Evolutionary conservation across 2,113 vertebrate genomes (phyloP).

Genomic region (Syngnathus floridae): DNA sequence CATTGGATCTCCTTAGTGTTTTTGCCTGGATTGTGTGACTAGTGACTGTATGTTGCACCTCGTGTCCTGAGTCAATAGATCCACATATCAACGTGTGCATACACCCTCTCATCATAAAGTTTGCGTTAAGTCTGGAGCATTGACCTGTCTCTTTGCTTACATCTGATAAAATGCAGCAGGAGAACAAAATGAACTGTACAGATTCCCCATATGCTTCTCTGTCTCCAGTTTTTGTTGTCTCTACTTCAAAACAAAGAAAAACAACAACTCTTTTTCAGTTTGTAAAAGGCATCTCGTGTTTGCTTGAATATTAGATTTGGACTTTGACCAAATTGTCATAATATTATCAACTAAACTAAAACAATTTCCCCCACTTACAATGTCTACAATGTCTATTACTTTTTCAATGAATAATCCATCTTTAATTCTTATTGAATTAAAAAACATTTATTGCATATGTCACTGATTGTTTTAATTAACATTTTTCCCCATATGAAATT

Average conservation of each 20-base stretch:
- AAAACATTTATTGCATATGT: not conserved
- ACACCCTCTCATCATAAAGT: slow-evolving; percentile 16
- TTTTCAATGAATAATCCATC: not conserved
- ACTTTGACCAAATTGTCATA: not conserved
- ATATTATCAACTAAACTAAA: not conserved
- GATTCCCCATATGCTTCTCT: slow-evolving; percentile 10
- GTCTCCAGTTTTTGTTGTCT: slow-evolving; percentile 4
- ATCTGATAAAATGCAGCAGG: slow-evolving; percentile 5
- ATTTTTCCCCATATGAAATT: too few relatives aligned
- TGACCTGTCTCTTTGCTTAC: slow-evolving; percentile 28
- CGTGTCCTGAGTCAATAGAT: slow-evolving; percentile 20
- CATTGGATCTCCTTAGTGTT: not conserved
- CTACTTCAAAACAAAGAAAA: slow-evolving; percentile 4
- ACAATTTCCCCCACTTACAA: not conserved
- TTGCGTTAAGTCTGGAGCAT: slow-evolving; percentile 28
- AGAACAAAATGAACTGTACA: slow-evolving; percentile 12
- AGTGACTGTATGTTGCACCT: slow-evolving; percentile 2
- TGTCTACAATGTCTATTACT: not conserved
- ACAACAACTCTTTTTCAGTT: not conserved
- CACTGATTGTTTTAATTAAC: not conserved
- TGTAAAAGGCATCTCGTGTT: not conserved
- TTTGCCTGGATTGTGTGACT: not conserved
- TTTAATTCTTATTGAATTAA: not conserved
- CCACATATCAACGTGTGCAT: slow-evolving; percentile 4
- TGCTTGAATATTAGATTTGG: not conserved